phyloP scores from a whole-genome alignment of 2,888 invertebrate genomes.

The Electrophaes corylata region DNA sequence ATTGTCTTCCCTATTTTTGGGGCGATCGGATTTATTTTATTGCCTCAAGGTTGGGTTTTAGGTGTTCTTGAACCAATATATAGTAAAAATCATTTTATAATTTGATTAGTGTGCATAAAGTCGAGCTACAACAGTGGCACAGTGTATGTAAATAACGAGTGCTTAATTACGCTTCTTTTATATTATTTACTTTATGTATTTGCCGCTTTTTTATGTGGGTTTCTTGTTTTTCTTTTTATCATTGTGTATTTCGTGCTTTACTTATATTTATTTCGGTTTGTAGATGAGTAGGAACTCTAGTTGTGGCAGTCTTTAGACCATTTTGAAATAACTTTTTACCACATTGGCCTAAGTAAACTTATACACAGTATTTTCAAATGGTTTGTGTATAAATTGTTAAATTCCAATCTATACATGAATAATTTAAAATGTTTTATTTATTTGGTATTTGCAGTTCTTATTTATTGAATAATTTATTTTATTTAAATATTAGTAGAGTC shows the following conservation, averaged over 20 bases:
- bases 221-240: slow-evolving; percentile 47
- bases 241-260: slow-evolving; percentile 26
- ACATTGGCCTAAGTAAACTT: slow-evolving; percentile 21
- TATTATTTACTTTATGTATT: slow-evolving; percentile 64
- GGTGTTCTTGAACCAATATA: no score
- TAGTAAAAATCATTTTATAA: no score
- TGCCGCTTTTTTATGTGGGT: slow-evolving; percentile 53
- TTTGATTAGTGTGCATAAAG: slow-evolving; percentile 1
- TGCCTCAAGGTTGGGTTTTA: no score
- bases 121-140: slow-evolving; percentile 7
- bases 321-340: not conserved
- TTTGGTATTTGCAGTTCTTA: not conserved
- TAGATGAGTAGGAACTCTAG: not conserved
- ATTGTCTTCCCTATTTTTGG: no score
- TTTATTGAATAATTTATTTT: not conserved
- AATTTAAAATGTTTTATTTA: slow-evolving; percentile 4
- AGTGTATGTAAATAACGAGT: slow-evolving; percentile 71
- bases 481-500: not conserved
- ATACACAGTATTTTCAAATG: slow-evolving; percentile 1
- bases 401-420: slow-evolving; percentile 18
- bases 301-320: slow-evolving; percentile 3
- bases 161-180: slow-evolving; percentile 78
- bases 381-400: slow-evolving; percentile 15
- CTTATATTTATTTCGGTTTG: slow-evolving; percentile 23
- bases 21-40: no score